phyloP scores from a whole-genome alignment of 1,140 invertebrate species.

The Drosophila burlai region DNA sequence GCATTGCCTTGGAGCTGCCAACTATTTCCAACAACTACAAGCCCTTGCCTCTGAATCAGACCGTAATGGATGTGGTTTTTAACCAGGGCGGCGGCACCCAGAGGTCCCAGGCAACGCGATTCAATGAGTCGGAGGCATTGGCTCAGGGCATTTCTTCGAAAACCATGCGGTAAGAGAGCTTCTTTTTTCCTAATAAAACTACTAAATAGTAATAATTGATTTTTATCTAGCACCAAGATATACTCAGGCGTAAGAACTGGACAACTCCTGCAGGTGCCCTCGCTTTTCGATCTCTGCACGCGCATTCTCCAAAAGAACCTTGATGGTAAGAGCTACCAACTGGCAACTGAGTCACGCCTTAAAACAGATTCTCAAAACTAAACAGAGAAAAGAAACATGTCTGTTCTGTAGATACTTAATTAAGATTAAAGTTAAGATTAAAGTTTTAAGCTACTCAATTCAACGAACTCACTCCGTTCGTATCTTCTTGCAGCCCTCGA shows the following conservation, averaged over 20 bases:
- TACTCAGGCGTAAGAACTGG: conserved; percentile 92
- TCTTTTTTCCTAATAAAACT: too few species aligned
- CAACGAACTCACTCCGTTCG: too few species aligned
- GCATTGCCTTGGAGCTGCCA: conserved; percentile 88
- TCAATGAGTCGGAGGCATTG: conserved; percentile 89
- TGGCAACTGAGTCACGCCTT: background rate
- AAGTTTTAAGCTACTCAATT: background rate
- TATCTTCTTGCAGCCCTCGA: conserved; percentile 87
- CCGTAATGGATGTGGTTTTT: conserved; percentile 83
- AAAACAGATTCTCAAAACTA: background rate
- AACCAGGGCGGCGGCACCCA: conserved; percentile 60
- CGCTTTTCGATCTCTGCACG: conserved; percentile 93
- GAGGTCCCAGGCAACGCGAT: conserved; percentile 36
- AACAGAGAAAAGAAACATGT: background rate
- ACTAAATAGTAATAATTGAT: background rate
- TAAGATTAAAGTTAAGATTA: background rate
- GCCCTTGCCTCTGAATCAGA: conserved; percentile 87
- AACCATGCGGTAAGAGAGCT: conserved; percentile 89
- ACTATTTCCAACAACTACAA: conserved; percentile 92
- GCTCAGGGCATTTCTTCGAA: conserved; percentile 90
- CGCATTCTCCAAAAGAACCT: conserved; percentile 96
- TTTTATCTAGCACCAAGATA: conserved; percentile 90
- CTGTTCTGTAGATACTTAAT: background rate
- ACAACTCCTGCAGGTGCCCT: conserved; percentile 88
- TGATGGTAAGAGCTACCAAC: conserved; percentile 87